Conservation (phyloP, 2,113 vertebrate genomes). For the Psittacula cyanocephala region DNA sequence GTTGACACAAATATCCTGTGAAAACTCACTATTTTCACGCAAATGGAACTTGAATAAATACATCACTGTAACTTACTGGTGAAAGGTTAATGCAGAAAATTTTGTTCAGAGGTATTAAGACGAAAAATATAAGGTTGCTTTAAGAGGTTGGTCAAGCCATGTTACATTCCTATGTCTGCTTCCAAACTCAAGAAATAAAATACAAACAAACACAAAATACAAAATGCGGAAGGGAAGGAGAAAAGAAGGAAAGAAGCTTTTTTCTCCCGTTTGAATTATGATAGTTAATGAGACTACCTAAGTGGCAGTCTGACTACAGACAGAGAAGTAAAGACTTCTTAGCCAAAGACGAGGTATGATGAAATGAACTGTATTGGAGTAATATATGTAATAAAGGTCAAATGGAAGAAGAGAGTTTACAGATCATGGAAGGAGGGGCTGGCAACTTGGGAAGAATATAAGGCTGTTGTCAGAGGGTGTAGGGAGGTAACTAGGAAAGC, state of each 20-base stretch:
- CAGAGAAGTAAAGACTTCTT: not conserved
- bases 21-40: not conserved
- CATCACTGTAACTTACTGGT: not conserved
- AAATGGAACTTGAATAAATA: not conserved
- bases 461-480: no score
- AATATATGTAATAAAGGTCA: not conserved
- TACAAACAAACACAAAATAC: fast-evolving
- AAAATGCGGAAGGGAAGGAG: not conserved
- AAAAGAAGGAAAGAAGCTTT: not conserved
- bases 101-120: not conserved
- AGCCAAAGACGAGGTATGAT: not conserved
- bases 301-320: not conserved
- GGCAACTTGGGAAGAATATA: no score
- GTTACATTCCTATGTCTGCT: fast-evolving
- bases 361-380: not conserved
- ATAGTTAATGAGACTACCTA: not conserved
- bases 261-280: not conserved
- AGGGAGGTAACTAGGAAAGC: no score
- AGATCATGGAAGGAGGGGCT: no score
- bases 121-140: not conserved
- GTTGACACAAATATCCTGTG: not conserved
- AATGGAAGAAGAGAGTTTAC: no score
- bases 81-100: not conserved
- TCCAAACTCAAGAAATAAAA: not conserved
- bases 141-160: not conserved